Base-by-base conservation (phyloP, 2,888 invertebrate genomes). In the Yponomeuta sedellus region DNA sequence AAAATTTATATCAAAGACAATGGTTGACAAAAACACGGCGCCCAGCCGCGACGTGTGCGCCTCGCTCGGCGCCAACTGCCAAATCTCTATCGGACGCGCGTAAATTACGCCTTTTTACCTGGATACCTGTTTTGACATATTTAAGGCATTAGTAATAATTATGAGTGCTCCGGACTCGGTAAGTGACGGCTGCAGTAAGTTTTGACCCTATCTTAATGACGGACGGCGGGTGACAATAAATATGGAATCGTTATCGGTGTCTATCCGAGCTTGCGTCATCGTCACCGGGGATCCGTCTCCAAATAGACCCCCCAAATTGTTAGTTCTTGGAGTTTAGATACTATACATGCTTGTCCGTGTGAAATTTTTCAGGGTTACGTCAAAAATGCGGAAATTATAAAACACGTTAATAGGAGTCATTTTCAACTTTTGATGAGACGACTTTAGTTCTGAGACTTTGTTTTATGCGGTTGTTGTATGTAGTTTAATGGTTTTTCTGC, bases 121-220 rank as follows among this genome's bases (percentile, higher is more conserved):
- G 90, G 88, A 89, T 90, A 88, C 89, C 89, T 91, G 91, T 91
- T 91, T 91, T 91, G 91, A 91, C 91, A 91, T 90, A 91, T 90
- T 90, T 89, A 91, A 91, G 88, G 90, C 86, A 91, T 91, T 91
- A 89, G 89, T 91, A 91, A 91, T 90, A 91, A 91, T 91, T 91
- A 91, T 91, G 91, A 91, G 88, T 88, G 87, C 86, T 84, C 79
- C 79, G 77, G 74, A 77, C 77, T 78, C 79, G 74, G 85, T 86
- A 86, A 82, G 81, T 82, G 75, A 79, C 78, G 83, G 79, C 73
- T 75, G 80, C 83, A 84, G 82, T 83, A 74, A 88, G 83, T 88
- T 90, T 87, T 90, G 90, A 90, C 90, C 88, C 89, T 91, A 91
- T 91, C 91, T 91, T 91, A 91, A 91, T 90, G 90, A 89, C 88